phyloP scores from a whole-genome alignment of 2,113 vertebrate genomes.

The Cryptotis parvus region DNA sequence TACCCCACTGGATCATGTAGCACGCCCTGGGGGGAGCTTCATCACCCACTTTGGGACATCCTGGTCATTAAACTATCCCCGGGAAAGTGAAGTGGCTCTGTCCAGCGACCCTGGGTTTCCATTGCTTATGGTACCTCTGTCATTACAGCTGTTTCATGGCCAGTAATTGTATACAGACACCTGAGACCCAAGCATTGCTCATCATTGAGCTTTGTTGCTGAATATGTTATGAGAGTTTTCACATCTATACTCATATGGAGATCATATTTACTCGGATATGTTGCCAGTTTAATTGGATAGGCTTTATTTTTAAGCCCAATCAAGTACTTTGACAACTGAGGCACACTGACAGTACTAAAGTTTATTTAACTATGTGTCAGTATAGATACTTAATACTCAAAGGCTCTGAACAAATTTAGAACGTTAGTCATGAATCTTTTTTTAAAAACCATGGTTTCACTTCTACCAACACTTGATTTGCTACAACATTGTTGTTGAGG shows the following conservation, averaged over 20 bases:
- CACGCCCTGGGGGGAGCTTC: too few relatives aligned
- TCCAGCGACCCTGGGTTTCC: neutral
- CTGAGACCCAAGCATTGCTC: neutral
- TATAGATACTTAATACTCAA: conserved; percentile 31
- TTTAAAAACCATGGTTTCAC: neutral
- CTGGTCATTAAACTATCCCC: neutral
- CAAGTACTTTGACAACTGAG: conserved; percentile 41
- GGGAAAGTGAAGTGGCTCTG: neutral
- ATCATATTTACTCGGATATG: neutral
- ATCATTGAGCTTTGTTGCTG: neutral
- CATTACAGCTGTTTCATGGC: conserved; percentile 41
- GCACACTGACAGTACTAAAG: neutral
- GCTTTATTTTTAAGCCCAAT: conserved; percentile 47
- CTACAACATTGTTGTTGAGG: conserved; percentile 25
- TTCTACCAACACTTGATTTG: conserved; percentile 27
- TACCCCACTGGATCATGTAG: too few relatives aligned
- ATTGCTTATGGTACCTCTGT: conserved; percentile 6
- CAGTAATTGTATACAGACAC: neutral
- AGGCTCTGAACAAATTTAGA: conserved; percentile 19
- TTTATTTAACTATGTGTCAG: neutral
- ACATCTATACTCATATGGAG: neutral
- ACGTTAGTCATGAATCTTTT: conserved; percentile 16
- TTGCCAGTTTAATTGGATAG: neutral
- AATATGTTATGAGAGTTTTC: conserved; percentile 36
- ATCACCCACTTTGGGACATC: too few relatives aligned